Conservation (phyloP, 2,888 invertebrate genomes). For the Cephalotes varians region DNA sequence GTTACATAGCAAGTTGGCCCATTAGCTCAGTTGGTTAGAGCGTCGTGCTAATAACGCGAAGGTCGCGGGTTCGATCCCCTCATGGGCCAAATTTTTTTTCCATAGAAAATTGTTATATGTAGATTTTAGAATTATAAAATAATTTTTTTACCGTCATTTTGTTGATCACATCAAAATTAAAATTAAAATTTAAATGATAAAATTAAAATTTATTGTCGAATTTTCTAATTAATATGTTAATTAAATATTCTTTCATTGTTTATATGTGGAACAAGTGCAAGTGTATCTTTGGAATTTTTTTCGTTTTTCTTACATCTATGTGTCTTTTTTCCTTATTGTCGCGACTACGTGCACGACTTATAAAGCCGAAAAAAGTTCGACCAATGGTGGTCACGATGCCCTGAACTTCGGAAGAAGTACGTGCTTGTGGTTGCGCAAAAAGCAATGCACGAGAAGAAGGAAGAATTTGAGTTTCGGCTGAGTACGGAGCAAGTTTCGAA, state of each 20-base stretch:
- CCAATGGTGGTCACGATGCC: conserved; percentile 32
- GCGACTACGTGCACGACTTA: conserved; percentile 46
- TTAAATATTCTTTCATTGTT: background rate
- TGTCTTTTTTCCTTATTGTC: conserved; percentile 33
- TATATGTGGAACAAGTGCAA: background rate
- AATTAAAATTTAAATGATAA: too few relatives aligned
- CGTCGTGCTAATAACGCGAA: conserved; percentile 85
- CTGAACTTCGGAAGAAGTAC: conserved; percentile 60
- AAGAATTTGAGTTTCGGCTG: conserved; percentile 70
- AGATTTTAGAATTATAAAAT: background rate
- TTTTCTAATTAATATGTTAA: background rate
- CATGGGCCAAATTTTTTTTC: conserved; percentile 82
- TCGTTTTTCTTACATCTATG: background rate
- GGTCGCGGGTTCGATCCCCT: conserved; percentile 85
- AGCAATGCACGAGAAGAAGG: conserved; percentile 47
- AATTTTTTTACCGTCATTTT: too few relatives aligned
- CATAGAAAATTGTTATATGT: conserved; percentile 18
- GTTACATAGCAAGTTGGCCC: conserved; percentile 65
- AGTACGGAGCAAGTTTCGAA: conserved; percentile 61
- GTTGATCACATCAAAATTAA: too few relatives aligned
- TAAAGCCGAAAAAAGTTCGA: conserved; percentile 57
- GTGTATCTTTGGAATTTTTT: background rate
- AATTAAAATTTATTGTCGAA: too few relatives aligned
- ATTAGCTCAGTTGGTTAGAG: conserved; percentile 85
- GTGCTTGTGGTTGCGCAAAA: conserved; percentile 50